Evolutionary conservation across 1,140 invertebrate genomes (phyloP).

Genomic region (Dreissena rostriformis): DNA sequence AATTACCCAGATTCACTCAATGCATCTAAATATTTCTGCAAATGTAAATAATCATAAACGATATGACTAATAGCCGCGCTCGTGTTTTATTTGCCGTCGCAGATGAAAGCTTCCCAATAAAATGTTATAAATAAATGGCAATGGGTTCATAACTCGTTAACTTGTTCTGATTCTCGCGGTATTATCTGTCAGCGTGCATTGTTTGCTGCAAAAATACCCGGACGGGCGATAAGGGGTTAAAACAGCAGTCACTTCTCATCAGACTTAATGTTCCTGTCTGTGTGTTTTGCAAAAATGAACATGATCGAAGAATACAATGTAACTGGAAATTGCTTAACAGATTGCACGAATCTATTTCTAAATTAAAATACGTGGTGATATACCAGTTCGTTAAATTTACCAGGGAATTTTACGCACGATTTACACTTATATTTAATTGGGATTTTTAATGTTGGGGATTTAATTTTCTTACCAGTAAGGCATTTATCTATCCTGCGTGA

Average conservation of each 20-base stretch:
- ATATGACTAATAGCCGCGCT: conserved; percentile 49
- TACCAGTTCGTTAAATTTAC: no score
- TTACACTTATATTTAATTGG: no score
- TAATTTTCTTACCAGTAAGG: no score
- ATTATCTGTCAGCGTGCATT: conserved; percentile 43
- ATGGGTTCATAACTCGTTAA: conserved; percentile 50
- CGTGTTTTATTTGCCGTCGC: conserved; percentile 56
- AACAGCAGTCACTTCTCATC: conserved; percentile 51
- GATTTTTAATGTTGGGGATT: no score
- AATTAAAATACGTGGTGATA: conserved; percentile 45
- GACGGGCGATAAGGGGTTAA: conserved; percentile 55
- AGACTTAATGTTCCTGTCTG: conserved; percentile 53
- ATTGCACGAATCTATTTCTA: conserved; percentile 55
- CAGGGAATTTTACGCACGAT: no score
- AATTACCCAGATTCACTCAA: not conserved
- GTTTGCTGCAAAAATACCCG: conserved; percentile 31
- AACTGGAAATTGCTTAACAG: conserved; percentile 15
- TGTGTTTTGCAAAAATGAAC: conserved; percentile 52
- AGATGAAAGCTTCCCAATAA: conserved; percentile 52
- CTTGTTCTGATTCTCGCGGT: conserved; percentile 33
- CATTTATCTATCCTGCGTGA: no score
- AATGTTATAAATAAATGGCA: conserved; percentile 45
- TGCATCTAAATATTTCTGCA: conserved; percentile 31
- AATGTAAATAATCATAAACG: conserved; percentile 54
- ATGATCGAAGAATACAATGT: conserved; percentile 37